These are phyloP conservation scores for Eulemur mongoz DNA, from an alignment of 2,797 vertebrate species.

Conservation along the genomic window DNA sequence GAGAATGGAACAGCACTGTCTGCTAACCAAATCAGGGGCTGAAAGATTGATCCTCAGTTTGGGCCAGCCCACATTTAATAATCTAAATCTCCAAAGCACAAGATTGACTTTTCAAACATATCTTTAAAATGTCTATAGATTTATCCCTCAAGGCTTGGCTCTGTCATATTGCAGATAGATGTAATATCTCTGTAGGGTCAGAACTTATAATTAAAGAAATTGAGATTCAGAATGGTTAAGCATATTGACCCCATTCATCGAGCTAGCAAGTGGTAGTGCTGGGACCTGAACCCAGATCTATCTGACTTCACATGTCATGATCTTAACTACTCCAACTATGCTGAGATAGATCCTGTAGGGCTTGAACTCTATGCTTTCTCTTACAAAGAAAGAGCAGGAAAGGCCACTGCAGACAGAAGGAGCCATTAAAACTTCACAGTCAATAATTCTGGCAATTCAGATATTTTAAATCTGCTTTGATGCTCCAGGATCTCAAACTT, in stretches of 20 bases:
- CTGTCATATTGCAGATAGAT: background rate
- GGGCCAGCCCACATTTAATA: background rate
- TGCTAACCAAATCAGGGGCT: background rate
- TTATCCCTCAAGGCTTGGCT: background rate
- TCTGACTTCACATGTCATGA: background rate
- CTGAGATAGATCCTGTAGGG: background rate
- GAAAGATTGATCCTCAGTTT: background rate
- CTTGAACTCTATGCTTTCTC: background rate
- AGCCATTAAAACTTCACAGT: background rate
- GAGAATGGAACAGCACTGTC: background rate
- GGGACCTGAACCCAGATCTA: background rate
- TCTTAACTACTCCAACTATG: background rate
- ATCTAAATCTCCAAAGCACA: background rate
- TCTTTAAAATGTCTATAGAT: background rate
- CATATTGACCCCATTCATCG: background rate
- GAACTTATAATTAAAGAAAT: background rate
- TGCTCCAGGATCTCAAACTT: background rate
- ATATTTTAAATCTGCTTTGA: slow-evolving; percentile 25
- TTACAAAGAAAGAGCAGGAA: background rate
- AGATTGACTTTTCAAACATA: background rate
- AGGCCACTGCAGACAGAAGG: background rate
- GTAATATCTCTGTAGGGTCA: background rate
- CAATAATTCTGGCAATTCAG: background rate
- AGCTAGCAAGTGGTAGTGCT: background rate
- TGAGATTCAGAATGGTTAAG: background rate